Percentiles rank a stretch among this genome's conserved stretches.
These are phyloP conservation scores for Embidobia sp. DNA, from an alignment of 2,888 invertebrate genomes.

Conservation along the genomic window DNA sequence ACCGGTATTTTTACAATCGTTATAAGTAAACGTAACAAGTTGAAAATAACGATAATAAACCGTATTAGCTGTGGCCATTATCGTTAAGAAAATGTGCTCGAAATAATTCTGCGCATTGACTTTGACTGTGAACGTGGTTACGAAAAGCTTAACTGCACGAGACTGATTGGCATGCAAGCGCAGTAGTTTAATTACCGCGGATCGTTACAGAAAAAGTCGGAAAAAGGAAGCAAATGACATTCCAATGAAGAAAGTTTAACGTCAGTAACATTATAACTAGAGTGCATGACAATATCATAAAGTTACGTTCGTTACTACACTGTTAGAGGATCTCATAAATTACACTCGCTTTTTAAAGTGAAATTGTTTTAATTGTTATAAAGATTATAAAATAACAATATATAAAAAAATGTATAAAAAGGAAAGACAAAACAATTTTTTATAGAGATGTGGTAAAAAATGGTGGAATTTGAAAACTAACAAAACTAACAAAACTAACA, in stretches of 20 bases:
- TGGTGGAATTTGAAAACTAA: too few species aligned
- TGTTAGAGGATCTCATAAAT: neutral
- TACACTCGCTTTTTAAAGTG: neutral
- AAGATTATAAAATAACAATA: too few species aligned
- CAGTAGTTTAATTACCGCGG: constrained; percentile 38
- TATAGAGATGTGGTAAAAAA: too few species aligned
- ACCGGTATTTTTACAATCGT: constrained; percentile 16
- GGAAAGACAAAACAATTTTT: too few species aligned
- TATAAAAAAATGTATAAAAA: too few species aligned
- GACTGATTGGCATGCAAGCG: constrained; percentile 40
- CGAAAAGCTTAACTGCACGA: constrained; percentile 25
- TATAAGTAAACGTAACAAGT: neutral
- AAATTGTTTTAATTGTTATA: neutral
- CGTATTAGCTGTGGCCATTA: neutral
- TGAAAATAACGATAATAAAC: constrained; percentile 1
- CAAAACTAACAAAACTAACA: too few species aligned
- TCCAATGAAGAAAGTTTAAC: constrained; percentile 67
- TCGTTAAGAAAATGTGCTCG: constrained; percentile 9
- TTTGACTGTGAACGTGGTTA: constrained; percentile 38
- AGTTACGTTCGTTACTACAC: constrained; percentile 26
- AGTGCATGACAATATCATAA: constrained; percentile 63
- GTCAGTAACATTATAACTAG: constrained; percentile 59
- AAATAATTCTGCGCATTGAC: constrained; percentile 31
- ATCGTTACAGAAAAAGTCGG: constrained; percentile 41
- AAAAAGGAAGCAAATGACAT: constrained; percentile 67